These are phyloP conservation scores for Papilio gigon DNA, from an alignment of 2,888 invertebrate species.

Conservation along the genomic window DNA sequence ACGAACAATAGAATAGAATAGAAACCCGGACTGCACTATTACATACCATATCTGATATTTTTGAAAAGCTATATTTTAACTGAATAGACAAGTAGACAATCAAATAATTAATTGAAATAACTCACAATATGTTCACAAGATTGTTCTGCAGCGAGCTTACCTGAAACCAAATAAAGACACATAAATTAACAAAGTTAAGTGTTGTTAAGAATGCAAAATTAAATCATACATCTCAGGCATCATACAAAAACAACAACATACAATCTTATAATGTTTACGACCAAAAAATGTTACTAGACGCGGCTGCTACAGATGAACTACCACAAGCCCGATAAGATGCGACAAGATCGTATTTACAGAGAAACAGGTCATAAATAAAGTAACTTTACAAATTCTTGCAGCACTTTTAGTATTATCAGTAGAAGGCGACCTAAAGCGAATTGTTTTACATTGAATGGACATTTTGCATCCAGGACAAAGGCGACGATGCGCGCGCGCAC, in stretches of 20 bases:
- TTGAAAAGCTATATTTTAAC: too few relatives aligned
- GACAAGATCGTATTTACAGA: constrained; percentile 6
- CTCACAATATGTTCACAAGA: neutral
- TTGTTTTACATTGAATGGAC: constrained; percentile 70
- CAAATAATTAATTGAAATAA: neutral
- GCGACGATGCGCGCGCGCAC: constrained; percentile 21
- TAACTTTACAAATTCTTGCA: constrained; percentile 23
- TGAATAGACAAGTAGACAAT: too few relatives aligned
- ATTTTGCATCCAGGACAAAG: constrained; percentile 55
- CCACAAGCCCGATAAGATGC: too few relatives aligned
- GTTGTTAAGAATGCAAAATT: neutral
- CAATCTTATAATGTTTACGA: too few relatives aligned
- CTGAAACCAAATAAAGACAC: constrained; percentile 8
- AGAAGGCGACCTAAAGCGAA: constrained; percentile 59
- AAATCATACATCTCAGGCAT: too few relatives aligned
- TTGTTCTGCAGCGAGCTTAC: neutral
- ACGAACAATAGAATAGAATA: too few relatives aligned
- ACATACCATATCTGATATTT: too few relatives aligned
- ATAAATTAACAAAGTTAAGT: neutral
- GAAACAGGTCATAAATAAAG: constrained; percentile 14
- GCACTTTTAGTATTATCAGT: constrained; percentile 40
- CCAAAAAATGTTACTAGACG: too few relatives aligned
- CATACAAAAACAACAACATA: too few relatives aligned
- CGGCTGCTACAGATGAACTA: too few relatives aligned
- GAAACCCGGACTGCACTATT: too few relatives aligned